Evolutionary conservation across 64 coral and sea anemone genomes (phyloP).

Genomic region (Montipora sp.): DNA sequence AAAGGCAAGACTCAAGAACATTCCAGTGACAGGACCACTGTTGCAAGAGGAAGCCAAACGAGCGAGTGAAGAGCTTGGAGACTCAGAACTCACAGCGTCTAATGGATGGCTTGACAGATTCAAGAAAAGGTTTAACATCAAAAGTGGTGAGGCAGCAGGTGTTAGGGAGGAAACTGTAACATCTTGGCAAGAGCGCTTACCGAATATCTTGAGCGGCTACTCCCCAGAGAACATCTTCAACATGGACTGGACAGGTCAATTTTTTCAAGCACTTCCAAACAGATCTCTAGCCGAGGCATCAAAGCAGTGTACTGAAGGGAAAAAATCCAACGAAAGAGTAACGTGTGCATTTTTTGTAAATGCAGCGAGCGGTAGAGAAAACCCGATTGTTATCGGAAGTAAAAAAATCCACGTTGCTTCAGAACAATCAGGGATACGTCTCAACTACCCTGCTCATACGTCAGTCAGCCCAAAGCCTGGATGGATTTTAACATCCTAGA

Average conservation of each 20-base stretch:
- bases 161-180: conserved; percentile 51
- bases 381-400: conserved; percentile 19
- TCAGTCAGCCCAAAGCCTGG: too few relatives aligned
- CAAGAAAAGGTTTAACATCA: conserved; percentile 53
- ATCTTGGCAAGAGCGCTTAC: conserved; percentile 59
- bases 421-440: too few relatives aligned
- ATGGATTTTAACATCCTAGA: too few relatives aligned
- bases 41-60: conserved; percentile 32
- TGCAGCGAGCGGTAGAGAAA: background rate
- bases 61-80: conserved; percentile 43
- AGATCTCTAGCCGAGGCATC: conserved; percentile 29
- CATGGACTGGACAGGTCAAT: conserved; percentile 53
- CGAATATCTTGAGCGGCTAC: conserved; percentile 54
- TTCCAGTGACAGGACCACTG: conserved; percentile 31
- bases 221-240: conserved; percentile 49
- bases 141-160: conserved; percentile 41
- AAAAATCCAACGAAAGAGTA: conserved; percentile 3
- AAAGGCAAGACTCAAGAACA: conserved; percentile 37
- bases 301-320: conserved; percentile 3
- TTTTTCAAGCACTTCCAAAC: conserved; percentile 35
- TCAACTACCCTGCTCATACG: too few relatives aligned
- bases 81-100: conserved; percentile 40
- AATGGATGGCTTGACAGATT: conserved; percentile 59
- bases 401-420: background rate
- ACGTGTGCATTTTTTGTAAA: conserved; percentile 5